Conservation (phyloP, 2,113 vertebrate species). For the Pelusios castaneus region DNA sequence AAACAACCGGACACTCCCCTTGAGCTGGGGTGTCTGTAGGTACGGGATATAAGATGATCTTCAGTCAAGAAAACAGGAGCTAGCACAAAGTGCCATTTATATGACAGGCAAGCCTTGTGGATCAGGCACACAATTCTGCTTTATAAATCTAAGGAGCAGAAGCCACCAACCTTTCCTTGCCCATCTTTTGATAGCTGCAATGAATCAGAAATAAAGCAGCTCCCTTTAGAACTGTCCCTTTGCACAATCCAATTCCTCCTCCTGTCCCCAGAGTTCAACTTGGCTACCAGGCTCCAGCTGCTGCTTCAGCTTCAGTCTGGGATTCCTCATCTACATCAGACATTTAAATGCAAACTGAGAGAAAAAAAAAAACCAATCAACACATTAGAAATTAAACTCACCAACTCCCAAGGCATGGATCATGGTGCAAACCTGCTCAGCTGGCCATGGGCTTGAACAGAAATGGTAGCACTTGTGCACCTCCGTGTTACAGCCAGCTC, state of each 20-base stretch:
- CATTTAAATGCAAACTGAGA: background rate
- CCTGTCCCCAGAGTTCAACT: background rate
- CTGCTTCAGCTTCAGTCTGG: slow-evolving; percentile 1
- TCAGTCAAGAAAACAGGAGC: background rate
- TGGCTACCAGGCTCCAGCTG: background rate
- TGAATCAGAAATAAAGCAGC: background rate
- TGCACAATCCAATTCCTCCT: background rate
- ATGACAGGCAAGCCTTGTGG: background rate
- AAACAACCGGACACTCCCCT: background rate
- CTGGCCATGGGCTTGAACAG: background rate
- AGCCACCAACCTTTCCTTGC: background rate
- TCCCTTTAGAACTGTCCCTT: background rate
- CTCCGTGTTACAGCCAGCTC: background rate
- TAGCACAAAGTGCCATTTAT: background rate
- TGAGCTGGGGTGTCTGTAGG: background rate
- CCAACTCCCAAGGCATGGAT: background rate
- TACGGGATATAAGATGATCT: background rate
- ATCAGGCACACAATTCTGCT: background rate
- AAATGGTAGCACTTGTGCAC: background rate
- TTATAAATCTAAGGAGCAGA: background rate
- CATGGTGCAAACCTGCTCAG: background rate
- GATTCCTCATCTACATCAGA: background rate
- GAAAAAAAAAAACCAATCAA: background rate
- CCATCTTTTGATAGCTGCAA: background rate
- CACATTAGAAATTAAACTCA: background rate